Evolutionary conservation across 2,888 invertebrate genomes (phyloP), one percentile per base, ranked within the genome.

Genomic region (Luperina nickerlii): DNA sequence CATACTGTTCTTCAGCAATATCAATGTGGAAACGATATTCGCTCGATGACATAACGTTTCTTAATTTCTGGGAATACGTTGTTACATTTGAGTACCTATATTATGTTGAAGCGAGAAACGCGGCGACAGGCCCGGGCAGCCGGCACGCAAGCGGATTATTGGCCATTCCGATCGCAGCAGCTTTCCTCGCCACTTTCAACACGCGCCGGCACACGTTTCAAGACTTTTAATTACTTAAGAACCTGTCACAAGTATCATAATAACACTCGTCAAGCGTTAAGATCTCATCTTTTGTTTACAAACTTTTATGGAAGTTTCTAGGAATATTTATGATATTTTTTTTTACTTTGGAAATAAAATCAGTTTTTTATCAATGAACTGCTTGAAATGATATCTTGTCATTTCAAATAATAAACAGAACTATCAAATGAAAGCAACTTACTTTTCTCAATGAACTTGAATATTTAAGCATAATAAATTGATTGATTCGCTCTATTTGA

Each of bases 151-250:
- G 91, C 90, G 90, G 90, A 91, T 91, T 93, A 92, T 94, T 95
- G 95, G 93, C 94, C 95, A 95, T 95, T 94, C 93, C 92, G 91
- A 92, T 91, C 91, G 92, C 87, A 88, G 91, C 95, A 95, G 95
- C 96, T 96, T 96, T 96, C 96, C 91, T 95, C 92, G 94, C 94
- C 93, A 95, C 96, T 96, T 96, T 96, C 95, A 92, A 95, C 94
- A 87, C 94, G 89, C 91, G 90, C 89, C 88, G 80, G 90, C 91
- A 92, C 91, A 93, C 94, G 94, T 93, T 92, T 91, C 91, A 90
- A 93, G 94, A 94, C 92, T 95, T 93, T 94, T 95, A 96, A 96
- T 96, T 95, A 95, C 93, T 92, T 89, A 87, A 91, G 88, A 90
- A 92, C 91, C 91, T 90, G 91, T 91, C 91, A 90, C 89, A 76